These are phyloP conservation scores for Hippocampus kuda DNA, from an alignment of 2,797 vertebrate genomes.

Conservation along the genomic window DNA sequence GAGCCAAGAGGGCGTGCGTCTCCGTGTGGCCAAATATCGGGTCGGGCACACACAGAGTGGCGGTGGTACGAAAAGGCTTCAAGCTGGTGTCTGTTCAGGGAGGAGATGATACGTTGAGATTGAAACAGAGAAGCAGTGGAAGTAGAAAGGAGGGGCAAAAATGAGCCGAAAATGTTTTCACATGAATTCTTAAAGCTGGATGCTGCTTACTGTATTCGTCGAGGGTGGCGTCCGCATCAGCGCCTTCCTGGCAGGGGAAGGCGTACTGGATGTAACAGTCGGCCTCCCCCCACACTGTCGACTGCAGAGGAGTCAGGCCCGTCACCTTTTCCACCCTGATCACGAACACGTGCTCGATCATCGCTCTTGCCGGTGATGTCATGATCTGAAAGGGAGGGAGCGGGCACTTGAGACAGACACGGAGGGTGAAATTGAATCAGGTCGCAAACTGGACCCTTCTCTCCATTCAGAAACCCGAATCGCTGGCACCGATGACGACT, in stretches of 20 bases:
- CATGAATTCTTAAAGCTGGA: background rate
- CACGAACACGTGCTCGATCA: slow-evolving; percentile 83
- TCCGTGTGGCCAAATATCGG: slow-evolving; percentile 78
- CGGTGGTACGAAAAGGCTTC: slow-evolving; percentile 76
- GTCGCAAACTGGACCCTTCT: no score
- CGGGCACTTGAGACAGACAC: background rate
- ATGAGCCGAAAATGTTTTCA: background rate
- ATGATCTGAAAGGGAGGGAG: slow-evolving; percentile 44
- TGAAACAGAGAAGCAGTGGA: background rate
- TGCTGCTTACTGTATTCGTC: slow-evolving; percentile 66
- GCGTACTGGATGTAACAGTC: slow-evolving; percentile 92
- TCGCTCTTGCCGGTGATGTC: slow-evolving; percentile 25
- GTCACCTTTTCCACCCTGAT: slow-evolving; percentile 74
- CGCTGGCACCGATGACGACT: no score
- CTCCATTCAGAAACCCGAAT: no score
- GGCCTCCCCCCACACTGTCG: slow-evolving; percentile 94
- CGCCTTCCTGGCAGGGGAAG: slow-evolving; percentile 74
- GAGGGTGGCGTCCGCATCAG: slow-evolving; percentile 43
- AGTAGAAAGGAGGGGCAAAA: background rate
- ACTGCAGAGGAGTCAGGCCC: slow-evolving; percentile 81
- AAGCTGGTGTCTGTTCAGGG: slow-evolving; percentile 57
- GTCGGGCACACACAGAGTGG: slow-evolving; percentile 84
- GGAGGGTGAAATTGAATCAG: no score
- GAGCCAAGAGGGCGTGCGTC: slow-evolving; percentile 74
- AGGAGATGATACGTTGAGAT: slow-evolving; percentile 4